Conservation (phyloP, 2,888 invertebrate species). For the Drosophila leonis region DNA sequence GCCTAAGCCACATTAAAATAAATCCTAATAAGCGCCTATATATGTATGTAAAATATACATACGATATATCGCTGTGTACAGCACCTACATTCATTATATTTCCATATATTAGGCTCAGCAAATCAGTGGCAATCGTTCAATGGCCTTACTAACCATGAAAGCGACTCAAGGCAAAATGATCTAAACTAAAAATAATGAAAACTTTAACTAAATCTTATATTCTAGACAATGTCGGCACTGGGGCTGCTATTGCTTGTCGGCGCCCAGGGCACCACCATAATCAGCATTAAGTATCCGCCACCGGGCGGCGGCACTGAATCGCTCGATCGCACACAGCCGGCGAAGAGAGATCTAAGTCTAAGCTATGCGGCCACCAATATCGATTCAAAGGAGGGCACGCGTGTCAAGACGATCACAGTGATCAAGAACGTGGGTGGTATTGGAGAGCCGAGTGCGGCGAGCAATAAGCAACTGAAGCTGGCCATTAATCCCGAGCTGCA, state of each 20-base stretch:
- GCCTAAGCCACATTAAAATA: neutral
- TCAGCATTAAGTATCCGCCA: conserved; percentile 74
- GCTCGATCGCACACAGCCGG: conserved; percentile 62
- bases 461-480: conserved; percentile 66
- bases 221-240: conserved; percentile 60
- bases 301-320: conserved; percentile 12
- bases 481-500: conserved; percentile 82
- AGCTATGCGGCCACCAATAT: conserved; percentile 85
- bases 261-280: conserved; percentile 75
- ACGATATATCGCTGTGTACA: neutral
- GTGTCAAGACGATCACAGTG: conserved; percentile 85
- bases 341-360: conserved; percentile 84
- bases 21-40: neutral
- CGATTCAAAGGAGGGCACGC: conserved; percentile 84
- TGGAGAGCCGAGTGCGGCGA: conserved; percentile 31
- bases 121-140: conserved; percentile 11
- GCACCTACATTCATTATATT: neutral
- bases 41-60: too few species aligned
- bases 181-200: neutral
- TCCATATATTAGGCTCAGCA: too few species aligned
- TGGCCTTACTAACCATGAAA: conserved; percentile 72
- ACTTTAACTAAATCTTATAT: conserved; percentile 9
- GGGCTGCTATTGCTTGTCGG: conserved; percentile 68
- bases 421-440: conserved; percentile 83
- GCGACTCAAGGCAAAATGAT: conserved; percentile 2